These are phyloP conservation scores for Phoronis australis DNA, from an alignment of 2,888 invertebrate genomes.

Conservation along the genomic window DNA sequence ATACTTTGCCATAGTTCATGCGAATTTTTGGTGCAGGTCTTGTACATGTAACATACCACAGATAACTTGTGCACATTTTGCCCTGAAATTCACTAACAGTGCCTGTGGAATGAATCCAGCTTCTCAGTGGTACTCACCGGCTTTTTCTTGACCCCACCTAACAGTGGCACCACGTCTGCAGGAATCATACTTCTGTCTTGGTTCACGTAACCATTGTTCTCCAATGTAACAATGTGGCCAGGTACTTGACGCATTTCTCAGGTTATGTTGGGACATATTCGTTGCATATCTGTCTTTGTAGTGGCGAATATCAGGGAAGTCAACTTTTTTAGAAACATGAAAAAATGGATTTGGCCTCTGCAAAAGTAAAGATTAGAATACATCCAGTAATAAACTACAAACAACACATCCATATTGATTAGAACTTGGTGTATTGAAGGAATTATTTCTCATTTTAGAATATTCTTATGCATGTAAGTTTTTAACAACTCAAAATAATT, in stretches of 20 bases:
- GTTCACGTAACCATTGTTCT: constrained; percentile 30
- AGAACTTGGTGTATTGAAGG: too few relatives aligned
- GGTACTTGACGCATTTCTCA: constrained; percentile 25
- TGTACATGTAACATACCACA: constrained; percentile 1
- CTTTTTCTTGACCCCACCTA: constrained; percentile 48
- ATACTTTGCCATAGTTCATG: too few relatives aligned
- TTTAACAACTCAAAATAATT: too few relatives aligned
- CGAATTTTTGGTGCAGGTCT: constrained; percentile 2
- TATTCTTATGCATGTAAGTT: too few relatives aligned
- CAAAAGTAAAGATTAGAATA: constrained; percentile 5
- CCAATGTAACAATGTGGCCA: constrained; percentile 40
- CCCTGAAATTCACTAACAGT: background rate
- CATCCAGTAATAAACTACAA: too few relatives aligned
- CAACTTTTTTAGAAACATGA: constrained; percentile 17
- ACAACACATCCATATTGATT: too few relatives aligned
- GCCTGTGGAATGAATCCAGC: background rate
- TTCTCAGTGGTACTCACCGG: constrained; percentile 26
- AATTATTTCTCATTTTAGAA: too few relatives aligned
- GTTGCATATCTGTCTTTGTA: constrained; percentile 33
- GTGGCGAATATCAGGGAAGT: constrained; percentile 24
- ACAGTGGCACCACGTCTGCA: constrained; percentile 41
- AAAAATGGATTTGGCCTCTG: constrained; percentile 34
- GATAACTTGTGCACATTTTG: background rate
- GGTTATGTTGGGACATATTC: constrained; percentile 31
- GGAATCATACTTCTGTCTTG: constrained; percentile 37